Evolutionary conservation across 2,888 invertebrate genomes (phyloP).

Genomic region (Liopterus haemorrhoidalis): DNA sequence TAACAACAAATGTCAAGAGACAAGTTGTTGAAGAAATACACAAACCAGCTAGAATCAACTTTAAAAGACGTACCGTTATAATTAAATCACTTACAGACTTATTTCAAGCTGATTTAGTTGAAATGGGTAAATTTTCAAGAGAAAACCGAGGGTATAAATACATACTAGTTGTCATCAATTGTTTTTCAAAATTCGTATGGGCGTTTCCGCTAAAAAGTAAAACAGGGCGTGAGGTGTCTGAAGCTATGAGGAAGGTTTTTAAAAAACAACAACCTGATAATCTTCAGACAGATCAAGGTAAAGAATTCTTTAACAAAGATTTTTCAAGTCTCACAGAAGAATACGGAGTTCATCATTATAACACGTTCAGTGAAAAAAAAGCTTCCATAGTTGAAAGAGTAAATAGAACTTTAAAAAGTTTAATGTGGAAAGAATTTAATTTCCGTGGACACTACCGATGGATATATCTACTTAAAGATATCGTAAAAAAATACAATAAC

Average conservation of each 20-base stretch:
- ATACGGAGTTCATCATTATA: conserved; percentile 28
- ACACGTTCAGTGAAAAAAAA: conserved; percentile 25
- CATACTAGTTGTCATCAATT: conserved; percentile 38
- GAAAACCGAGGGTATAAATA: conserved; percentile 36
- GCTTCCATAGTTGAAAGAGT: conserved; percentile 29
- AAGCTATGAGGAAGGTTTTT: conserved; percentile 35
- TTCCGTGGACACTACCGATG: too few relatives aligned
- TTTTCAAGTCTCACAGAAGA: conserved; percentile 31
- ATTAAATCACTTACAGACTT: conserved; percentile 39
- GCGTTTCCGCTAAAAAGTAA: conserved; percentile 37
- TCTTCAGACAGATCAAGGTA: conserved; percentile 34
- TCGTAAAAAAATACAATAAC: too few relatives aligned
- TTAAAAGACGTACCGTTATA: conserved; percentile 35
- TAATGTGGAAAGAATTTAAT: too few relatives aligned
- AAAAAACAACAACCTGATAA: conserved; percentile 29
- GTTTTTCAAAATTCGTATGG: conserved; percentile 41
- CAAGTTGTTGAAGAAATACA: conserved; percentile 34
- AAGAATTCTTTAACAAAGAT: conserved; percentile 34
- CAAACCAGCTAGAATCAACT: conserved; percentile 38
- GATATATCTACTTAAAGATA: too few relatives aligned
- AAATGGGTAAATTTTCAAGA: conserved; percentile 33
- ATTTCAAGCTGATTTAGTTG: conserved; percentile 41
- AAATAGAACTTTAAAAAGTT: conserved; percentile 24
- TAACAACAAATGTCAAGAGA: too few relatives aligned
- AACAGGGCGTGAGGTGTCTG: conserved; percentile 31